A percentile compares a stretch with the other conserved stretches of the same genome.
Conservation (phyloP, 2,797 vertebrate genomes). For the Melanotaenia trifasciata region DNA sequence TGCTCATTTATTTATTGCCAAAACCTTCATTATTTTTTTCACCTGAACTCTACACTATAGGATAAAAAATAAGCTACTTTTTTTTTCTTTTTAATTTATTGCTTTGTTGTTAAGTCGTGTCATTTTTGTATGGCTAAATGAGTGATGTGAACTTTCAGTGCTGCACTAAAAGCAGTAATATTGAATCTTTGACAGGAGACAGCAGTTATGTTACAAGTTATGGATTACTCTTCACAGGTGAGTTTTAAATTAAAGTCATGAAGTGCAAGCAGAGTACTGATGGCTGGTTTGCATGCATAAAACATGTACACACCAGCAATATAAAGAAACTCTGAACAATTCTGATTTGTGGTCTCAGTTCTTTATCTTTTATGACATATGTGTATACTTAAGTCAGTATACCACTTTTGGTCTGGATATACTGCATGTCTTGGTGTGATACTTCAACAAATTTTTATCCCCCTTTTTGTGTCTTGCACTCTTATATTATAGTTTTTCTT, state of each 20-base stretch:
- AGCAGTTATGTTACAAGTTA: constrained; percentile 30
- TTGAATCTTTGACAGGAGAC: constrained; percentile 27
- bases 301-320: not conserved
- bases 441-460: not conserved
- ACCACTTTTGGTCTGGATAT: not conserved
- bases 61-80: too few species aligned
- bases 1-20: too few species aligned
- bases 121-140: not conserved
- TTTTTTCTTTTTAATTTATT: not conserved
- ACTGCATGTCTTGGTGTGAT: not conserved
- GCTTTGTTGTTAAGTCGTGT: not conserved
- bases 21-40: too few species aligned
- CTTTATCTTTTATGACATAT: not conserved
- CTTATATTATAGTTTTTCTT: constrained; percentile 1
- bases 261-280: not conserved
- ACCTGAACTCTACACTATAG: too few species aligned
- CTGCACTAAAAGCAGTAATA: constrained; percentile 23
- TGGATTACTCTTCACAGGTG: constrained; percentile 15
- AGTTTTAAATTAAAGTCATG: constrained; percentile 1
- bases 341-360: not conserved
- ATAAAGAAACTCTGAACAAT: not conserved
- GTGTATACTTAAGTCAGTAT: not conserved
- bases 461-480: constrained; percentile 2
- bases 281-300: not conserved
- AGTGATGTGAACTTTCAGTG: not conserved